A percentile compares a stretch with the other conserved stretches of the same genome.
Evolutionary conservation across 2,113 vertebrate genomes (phyloP).

Genomic region (Dipodomys spectabilis): DNA sequence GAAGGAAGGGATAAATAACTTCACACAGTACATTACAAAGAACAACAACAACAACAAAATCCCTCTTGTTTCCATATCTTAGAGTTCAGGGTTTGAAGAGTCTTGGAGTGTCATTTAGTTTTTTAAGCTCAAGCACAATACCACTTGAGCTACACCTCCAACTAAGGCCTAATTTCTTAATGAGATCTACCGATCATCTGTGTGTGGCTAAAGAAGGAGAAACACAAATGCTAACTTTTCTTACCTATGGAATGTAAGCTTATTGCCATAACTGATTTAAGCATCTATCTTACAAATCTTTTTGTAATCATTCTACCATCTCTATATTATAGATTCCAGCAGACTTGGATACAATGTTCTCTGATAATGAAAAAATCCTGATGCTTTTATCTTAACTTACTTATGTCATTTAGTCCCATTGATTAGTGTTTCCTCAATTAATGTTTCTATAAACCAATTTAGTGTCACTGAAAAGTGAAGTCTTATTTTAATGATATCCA

Average conservation of each 20-base stretch:
- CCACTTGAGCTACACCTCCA: no score
- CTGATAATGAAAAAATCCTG: not conserved
- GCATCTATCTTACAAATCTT: not conserved
- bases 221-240: not conserved
- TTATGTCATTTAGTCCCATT: not conserved
- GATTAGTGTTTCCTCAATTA: constrained; percentile 1
- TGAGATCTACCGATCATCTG: no score
- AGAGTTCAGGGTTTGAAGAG: no score
- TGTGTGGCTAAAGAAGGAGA: no score
- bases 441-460: not conserved
- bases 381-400: constrained; percentile 29
- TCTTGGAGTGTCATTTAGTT: no score
- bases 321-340: not conserved
- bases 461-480: not conserved
- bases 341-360: not conserved
- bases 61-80: no score
- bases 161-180: no score
- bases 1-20: no score
- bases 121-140: no score
- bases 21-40: no score
- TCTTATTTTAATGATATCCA: constrained; percentile 14
- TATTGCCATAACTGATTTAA: not conserved
- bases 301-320: not conserved
- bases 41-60: no score
- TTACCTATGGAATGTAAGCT: not conserved